Evolutionary conservation across 2,888 invertebrate species (phyloP).

Genomic region (Stegophylla sp.): DNA sequence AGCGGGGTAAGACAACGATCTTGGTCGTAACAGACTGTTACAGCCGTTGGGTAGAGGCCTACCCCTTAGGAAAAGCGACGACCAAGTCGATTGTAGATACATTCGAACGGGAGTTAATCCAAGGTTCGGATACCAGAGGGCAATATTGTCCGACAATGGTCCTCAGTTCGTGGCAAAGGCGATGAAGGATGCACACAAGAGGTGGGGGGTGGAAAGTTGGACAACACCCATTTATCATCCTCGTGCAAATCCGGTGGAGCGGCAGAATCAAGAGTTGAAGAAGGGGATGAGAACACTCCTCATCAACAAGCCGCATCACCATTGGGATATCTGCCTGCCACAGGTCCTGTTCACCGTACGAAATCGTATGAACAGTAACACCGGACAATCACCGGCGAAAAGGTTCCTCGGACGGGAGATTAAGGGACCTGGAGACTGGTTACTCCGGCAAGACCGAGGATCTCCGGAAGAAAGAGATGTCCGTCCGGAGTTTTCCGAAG

Average conservation of each 20-base stretch:
- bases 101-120: constrained; percentile 7
- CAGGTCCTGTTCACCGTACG: background rate
- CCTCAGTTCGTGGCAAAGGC: constrained; percentile 2
- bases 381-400: background rate
- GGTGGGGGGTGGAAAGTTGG: background rate
- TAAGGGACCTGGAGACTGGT: background rate
- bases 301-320: background rate
- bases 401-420: background rate
- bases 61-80: constrained; percentile 1
- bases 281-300: background rate
- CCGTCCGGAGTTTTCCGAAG: background rate
- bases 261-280: constrained; percentile 13
- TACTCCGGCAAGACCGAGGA: background rate
- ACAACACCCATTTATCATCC: constrained; percentile 17
- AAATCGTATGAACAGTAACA: background rate
- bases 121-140: constrained; percentile 7
- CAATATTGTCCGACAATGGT: constrained; percentile 15
- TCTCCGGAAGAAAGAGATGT: background rate
- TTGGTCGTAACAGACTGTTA: too few species aligned
- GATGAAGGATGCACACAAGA: background rate
- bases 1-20: too few species aligned
- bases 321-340: constrained; percentile 7
- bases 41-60: constrained; percentile 2
- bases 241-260: background rate
- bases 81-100: background rate